Percentiles rank a stretch among this genome's conserved stretches.
Conservation (phyloP, 64 coral and sea anemone species). For the Exaiptasia diaphana region DNA sequence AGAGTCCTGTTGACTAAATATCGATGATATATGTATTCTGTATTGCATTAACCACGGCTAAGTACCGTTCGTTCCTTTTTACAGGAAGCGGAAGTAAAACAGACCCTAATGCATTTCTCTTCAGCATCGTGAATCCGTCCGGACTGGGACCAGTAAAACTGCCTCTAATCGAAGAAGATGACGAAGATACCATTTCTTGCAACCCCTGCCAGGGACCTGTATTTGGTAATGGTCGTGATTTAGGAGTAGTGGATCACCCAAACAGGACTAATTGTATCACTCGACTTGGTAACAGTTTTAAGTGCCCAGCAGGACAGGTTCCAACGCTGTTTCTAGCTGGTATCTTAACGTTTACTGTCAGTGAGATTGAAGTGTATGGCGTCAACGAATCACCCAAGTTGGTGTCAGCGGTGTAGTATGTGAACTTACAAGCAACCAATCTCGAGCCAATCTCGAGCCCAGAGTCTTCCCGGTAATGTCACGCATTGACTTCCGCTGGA, state of each 20-base stretch:
- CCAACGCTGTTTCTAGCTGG: background rate
- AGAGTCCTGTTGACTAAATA: no score
- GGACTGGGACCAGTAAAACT: constrained; percentile 19
- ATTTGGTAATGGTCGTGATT: constrained; percentile 26
- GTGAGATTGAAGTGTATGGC: constrained; percentile 28
- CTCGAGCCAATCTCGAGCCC: no score
- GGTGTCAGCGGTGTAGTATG: no score
- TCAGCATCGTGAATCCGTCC: constrained; percentile 10
- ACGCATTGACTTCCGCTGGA: no score
- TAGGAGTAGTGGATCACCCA: background rate
- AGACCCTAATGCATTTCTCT: constrained; percentile 11
- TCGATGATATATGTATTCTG: no score
- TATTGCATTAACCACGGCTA: no score
- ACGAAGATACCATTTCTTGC: constrained; percentile 23
- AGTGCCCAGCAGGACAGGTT: constrained; percentile 10
- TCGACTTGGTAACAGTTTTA: constrained; percentile 2
- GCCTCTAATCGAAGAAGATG: background rate
- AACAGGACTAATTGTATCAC: background rate
- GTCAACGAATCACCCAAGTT: background rate
- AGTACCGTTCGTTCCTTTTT: background rate
- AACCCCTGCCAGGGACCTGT: background rate
- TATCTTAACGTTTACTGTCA: constrained; percentile 4
- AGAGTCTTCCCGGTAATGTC: no score
- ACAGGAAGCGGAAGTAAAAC: background rate
- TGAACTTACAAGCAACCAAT: no score